Percentiles rank a stretch among this genome's conserved stretches.
phyloP scores from a whole-genome alignment of 2,797 vertebrate genomes.

The Sarcoramphus papa region DNA sequence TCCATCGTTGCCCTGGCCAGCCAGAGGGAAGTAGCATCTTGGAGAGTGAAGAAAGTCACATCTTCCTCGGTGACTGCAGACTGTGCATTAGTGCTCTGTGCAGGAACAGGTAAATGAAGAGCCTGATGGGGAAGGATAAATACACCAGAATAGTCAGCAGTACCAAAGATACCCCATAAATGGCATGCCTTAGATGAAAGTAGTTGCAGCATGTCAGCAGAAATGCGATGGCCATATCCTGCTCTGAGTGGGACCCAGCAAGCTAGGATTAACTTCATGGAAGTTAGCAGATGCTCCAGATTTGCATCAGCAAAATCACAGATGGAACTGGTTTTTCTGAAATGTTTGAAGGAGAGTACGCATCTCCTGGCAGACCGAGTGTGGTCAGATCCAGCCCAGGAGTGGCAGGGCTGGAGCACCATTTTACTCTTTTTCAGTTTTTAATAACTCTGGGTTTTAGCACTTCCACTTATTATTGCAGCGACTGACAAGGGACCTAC shows the following conservation, averaged over 20 bases:
- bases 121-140: not conserved
- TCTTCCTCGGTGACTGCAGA: not conserved
- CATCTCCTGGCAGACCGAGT: not conserved
- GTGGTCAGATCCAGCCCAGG: not conserved
- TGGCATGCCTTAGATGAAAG: not conserved
- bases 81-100: not conserved
- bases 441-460: conserved; percentile 59
- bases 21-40: not conserved
- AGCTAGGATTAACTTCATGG: not conserved
- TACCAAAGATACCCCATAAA: not conserved
- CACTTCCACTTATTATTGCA: conserved; percentile 49
- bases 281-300: not conserved
- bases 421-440: conserved; percentile 2
- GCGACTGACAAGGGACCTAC: conserved; percentile 63
- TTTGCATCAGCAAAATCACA: not conserved
- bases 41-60: not conserved
- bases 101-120: not conserved
- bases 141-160: not conserved
- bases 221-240: not conserved
- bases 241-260: not conserved
- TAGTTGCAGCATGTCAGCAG: not conserved
- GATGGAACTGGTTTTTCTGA: not conserved
- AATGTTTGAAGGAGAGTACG: not conserved
- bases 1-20: not conserved
- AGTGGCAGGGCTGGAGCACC: not conserved